These are phyloP conservation scores for Myrmecobius fasciatus DNA, from an alignment of 2,113 vertebrate species.

Conservation along the genomic window DNA sequence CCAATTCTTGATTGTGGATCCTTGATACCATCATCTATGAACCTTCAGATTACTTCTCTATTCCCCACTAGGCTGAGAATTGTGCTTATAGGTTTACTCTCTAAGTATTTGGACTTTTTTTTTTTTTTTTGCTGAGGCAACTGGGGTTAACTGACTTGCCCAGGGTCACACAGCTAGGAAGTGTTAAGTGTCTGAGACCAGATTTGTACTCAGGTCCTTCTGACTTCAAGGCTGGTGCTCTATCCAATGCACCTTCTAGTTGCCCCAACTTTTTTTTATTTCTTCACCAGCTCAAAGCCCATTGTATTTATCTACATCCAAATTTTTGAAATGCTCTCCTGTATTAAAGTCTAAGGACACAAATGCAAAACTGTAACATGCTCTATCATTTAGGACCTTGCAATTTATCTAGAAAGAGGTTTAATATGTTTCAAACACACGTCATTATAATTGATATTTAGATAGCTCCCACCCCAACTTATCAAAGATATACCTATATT, in stretches of 20 bases:
- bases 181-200: too few relatives aligned
- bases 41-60: neutral
- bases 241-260: too few relatives aligned
- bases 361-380: neutral
- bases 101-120: neutral
- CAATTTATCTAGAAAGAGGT: neutral
- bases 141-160: too few relatives aligned
- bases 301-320: neutral
- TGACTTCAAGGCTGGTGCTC: too few relatives aligned
- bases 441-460: neutral
- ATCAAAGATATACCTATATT: neutral
- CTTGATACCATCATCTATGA: neutral
- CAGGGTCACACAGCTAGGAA: too few relatives aligned
- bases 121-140: too few relatives aligned
- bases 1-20: neutral
- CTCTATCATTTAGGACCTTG: neutral
- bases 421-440: neutral
- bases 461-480: fast-evolving
- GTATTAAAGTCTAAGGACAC: neutral
- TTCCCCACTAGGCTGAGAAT: neutral
- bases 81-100: neutral
- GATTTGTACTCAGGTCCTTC: too few relatives aligned
- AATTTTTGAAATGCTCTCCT: neutral
- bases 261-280: too few relatives aligned
- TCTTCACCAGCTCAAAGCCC: neutral